phyloP scores from a whole-genome alignment of 2,888 invertebrate genomes.

The Andricus curvator region DNA sequence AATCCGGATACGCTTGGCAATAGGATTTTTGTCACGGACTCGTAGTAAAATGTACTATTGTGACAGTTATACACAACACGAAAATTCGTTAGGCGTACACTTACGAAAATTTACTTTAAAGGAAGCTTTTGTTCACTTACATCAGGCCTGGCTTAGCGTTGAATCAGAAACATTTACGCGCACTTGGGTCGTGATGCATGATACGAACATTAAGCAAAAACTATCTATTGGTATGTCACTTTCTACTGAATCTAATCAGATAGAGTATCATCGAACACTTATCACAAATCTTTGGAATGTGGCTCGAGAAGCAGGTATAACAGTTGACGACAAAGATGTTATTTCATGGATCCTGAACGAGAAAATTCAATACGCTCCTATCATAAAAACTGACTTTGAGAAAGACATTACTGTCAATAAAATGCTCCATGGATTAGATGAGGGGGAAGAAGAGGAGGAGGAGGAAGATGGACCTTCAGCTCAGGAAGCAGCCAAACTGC shows the following conservation, averaged over 20 bases:
- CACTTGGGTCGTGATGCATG: conserved; percentile 70
- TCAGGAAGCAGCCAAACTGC: conserved; percentile 75
- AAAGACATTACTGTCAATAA: conserved; percentile 49
- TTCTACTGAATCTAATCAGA: neutral
- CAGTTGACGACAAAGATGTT: conserved; percentile 63
- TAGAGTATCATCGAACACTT: conserved; percentile 47
- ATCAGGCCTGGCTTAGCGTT: conserved; percentile 78
- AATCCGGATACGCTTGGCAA: conserved; percentile 74
- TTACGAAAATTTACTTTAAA: conserved; percentile 74
- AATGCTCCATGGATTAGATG: conserved; percentile 43
- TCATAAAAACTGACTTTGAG: conserved; percentile 61
- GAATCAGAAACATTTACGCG: conserved; percentile 77
- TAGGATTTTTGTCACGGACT: conserved; percentile 62
- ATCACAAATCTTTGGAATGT: conserved; percentile 63
- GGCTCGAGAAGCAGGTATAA: conserved; percentile 66
- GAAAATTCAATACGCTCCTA: conserved; percentile 62
- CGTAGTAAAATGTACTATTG: conserved; percentile 49
- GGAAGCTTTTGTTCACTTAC: conserved; percentile 78
- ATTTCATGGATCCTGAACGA: conserved; percentile 69
- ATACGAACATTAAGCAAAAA: conserved; percentile 58
- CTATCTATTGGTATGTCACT: neutral
- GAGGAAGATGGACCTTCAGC: conserved; percentile 69
- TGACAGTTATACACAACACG: conserved; percentile 22
- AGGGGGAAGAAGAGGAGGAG: conserved; percentile 51
- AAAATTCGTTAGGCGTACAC: conserved; percentile 51